Evolutionary conservation across 2,888 invertebrate genomes (phyloP).

Genomic region (Plemyria rubiginata): DNA sequence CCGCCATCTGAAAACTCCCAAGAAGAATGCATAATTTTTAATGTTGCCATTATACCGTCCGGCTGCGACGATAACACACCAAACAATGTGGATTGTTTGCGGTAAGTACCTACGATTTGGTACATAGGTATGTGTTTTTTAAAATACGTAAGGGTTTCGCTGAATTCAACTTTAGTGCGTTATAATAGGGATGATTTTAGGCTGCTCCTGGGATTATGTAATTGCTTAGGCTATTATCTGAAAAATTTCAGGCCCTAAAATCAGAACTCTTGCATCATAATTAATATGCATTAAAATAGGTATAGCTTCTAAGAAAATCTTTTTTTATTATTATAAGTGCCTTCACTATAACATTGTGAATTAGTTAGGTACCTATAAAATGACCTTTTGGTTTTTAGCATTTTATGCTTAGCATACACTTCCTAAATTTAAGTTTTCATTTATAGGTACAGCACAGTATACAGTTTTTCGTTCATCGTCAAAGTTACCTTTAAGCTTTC

Average conservation of each 20-base stretch:
- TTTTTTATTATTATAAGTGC: too few relatives aligned
- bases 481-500: too few relatives aligned
- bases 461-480: too few relatives aligned
- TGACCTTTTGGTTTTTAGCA: too few relatives aligned
- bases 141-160: constrained; percentile 21
- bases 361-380: too few relatives aligned
- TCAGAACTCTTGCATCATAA: too few relatives aligned
- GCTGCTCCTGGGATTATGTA: not conserved
- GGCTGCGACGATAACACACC: constrained; percentile 36
- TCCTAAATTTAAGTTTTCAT: too few relatives aligned
- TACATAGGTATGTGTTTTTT: constrained; percentile 35
- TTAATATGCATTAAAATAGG: too few relatives aligned
- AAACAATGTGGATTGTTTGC: constrained; percentile 35
- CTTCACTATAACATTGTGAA: too few relatives aligned
- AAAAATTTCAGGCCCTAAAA: not conserved
- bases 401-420: too few relatives aligned
- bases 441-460: too few relatives aligned
- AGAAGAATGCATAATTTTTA: constrained; percentile 44
- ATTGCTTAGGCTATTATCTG: not conserved
- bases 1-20: constrained; percentile 37
- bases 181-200: not conserved
- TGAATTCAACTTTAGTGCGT: constrained; percentile 2
- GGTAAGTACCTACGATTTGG: constrained; percentile 17
- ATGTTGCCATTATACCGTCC: constrained; percentile 44
- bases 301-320: too few relatives aligned